Percentiles rank a stretch among this genome's conserved stretches.
phyloP scores from a whole-genome alignment of 2,113 vertebrate species.

The Lagenorhynchus albirostris region DNA sequence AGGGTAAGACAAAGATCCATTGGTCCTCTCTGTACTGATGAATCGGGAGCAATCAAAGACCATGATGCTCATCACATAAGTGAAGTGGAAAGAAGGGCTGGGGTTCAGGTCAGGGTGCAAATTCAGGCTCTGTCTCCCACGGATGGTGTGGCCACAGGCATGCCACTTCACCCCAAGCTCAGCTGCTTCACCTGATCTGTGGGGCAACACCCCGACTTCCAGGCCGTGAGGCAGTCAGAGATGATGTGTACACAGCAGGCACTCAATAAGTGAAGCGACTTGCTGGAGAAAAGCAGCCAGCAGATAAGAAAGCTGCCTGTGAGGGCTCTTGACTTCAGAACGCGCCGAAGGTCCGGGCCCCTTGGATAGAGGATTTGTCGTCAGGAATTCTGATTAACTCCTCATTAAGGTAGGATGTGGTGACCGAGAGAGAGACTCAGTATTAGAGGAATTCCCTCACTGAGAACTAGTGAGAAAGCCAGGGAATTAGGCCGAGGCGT shows the following conservation, averaged over 20 bases:
- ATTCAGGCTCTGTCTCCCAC: neutral
- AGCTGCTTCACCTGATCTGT: neutral
- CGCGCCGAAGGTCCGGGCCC: neutral
- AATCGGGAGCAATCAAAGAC: neutral
- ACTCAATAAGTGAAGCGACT: fast-evolving
- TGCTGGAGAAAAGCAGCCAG: neutral
- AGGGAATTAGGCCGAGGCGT: fast-evolving
- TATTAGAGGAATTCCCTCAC: fast-evolving
- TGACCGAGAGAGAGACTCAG: fast-evolving
- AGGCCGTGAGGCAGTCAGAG: fast-evolving
- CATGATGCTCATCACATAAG: fast-evolving
- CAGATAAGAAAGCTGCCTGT: fast-evolving
- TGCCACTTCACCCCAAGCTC: fast-evolving
- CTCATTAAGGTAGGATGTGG: neutral
- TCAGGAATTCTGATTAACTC: neutral
- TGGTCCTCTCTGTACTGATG: neutral
- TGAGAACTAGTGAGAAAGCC: neutral
- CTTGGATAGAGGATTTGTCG: neutral
- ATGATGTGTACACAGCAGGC: fast-evolving
- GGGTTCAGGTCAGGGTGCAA: neutral
- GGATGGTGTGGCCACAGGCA: fast-evolving
- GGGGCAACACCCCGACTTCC: fast-evolving
- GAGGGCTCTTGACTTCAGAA: neutral
- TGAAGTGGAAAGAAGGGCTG: neutral
- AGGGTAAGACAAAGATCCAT: fast-evolving